Evolutionary conservation across 2,113 vertebrate species (phyloP).

Genomic region (Edolisoma coerulescens): DNA sequence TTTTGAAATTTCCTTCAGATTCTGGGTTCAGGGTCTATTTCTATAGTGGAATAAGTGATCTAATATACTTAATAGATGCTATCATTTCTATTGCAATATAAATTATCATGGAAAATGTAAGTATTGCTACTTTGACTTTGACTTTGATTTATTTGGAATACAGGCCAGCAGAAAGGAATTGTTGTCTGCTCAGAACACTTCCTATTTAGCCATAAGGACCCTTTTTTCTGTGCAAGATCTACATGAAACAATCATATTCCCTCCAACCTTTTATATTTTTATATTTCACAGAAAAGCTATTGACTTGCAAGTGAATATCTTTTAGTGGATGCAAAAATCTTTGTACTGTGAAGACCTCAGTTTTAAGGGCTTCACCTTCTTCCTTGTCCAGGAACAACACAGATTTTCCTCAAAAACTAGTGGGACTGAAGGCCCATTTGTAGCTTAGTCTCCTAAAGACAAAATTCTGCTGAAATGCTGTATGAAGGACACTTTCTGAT

Average conservation of each 20-base stretch:
- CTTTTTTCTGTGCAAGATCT: background rate
- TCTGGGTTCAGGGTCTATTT: background rate
- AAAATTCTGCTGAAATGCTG: background rate
- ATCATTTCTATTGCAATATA: background rate
- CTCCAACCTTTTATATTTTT: background rate
- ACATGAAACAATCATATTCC: background rate
- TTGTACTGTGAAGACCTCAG: background rate
- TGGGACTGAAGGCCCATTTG: background rate
- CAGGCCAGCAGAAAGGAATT: background rate
- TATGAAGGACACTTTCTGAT: background rate
- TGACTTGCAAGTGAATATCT: background rate
- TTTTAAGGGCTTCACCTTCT: background rate
- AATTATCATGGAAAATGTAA: background rate
- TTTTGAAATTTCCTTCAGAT: background rate
- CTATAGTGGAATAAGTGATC: background rate
- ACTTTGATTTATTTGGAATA: background rate
- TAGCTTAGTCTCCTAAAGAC: background rate
- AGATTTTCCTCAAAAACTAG: background rate
- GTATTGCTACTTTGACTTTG: background rate
- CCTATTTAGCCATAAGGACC: background rate
- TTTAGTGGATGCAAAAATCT: background rate
- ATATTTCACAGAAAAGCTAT: background rate
- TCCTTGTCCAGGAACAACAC: background rate
- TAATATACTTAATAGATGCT: background rate
- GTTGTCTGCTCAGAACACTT: background rate